These are phyloP conservation scores for Platorchestia sp. DNA, from an alignment of 1,140 invertebrate species.

Conservation along the genomic window DNA sequence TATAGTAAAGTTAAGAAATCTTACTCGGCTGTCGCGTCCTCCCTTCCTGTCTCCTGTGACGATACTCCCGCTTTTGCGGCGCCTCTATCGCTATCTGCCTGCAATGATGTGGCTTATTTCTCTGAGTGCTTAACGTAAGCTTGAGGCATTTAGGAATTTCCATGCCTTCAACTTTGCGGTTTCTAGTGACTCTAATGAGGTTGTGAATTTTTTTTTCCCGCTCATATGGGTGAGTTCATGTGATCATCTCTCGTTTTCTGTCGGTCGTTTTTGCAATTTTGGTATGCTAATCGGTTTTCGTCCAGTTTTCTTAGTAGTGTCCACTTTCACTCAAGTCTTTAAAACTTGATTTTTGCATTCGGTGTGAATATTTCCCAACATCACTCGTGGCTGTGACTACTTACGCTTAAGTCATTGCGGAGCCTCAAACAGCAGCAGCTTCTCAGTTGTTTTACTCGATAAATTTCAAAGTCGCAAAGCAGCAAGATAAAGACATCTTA, in stretches of 20 bases:
- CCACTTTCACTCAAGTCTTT: neutral
- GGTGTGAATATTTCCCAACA: neutral
- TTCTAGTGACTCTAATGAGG: neutral
- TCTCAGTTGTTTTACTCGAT: neutral
- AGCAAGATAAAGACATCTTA: neutral
- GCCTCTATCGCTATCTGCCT: neutral
- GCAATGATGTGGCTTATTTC: neutral
- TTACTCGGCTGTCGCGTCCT: neutral
- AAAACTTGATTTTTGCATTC: neutral
- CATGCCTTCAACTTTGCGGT: neutral
- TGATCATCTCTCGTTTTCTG: neutral
- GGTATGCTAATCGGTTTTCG: neutral
- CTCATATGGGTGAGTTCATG: neutral
- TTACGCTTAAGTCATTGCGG: neutral
- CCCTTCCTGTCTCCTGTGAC: neutral
- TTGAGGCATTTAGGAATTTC: neutral
- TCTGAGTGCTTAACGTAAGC: neutral
- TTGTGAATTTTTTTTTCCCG: neutral
- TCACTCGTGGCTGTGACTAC: neutral
- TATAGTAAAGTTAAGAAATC: neutral
- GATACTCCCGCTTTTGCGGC: neutral
- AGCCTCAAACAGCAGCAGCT: neutral
- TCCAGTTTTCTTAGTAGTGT: neutral
- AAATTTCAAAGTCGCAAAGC: neutral
- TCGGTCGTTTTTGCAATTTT: neutral